These are phyloP conservation scores for Parauchenoglanis ngamensis DNA, from an alignment of 2,797 vertebrate genomes.

Conservation along the genomic window DNA sequence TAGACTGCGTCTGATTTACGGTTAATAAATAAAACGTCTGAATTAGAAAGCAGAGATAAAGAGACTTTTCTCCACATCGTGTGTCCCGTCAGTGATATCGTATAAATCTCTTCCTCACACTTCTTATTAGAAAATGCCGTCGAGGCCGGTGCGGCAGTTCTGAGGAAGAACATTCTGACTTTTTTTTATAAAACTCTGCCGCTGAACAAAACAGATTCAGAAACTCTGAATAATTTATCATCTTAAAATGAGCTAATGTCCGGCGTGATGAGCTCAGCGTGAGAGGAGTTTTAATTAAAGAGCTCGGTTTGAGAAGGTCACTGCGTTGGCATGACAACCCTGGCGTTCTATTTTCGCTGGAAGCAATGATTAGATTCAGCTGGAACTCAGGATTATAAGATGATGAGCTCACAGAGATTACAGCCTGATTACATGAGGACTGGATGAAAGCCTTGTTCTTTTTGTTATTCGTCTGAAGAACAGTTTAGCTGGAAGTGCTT, in stretches of 20 bases:
- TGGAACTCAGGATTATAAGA: neutral
- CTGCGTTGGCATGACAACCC: too few relatives aligned
- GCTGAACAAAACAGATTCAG: neutral
- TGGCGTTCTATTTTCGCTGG: too few relatives aligned
- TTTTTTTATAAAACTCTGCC: neutral
- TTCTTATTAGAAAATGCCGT: neutral
- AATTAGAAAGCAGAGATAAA: neutral
- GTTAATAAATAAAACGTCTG: neutral
- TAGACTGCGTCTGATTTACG: neutral
- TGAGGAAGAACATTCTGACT: neutral
- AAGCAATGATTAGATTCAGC: neutral
- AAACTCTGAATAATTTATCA: neutral
- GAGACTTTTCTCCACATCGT: neutral
- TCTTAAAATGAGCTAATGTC: neutral
- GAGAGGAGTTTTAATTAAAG: neutral
- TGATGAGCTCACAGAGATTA: neutral
- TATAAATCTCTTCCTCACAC: neutral
- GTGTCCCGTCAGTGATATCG: neutral
- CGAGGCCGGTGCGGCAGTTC: neutral
- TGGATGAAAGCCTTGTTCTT: neutral
- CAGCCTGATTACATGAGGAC: neutral
- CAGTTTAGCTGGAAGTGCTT: neutral
- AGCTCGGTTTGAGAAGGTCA: neutral
- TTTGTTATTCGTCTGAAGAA: neutral
- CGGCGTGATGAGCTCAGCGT: neutral